Base-by-base conservation (phyloP, 2,888 invertebrate species). In the Heliconius sara region DNA sequence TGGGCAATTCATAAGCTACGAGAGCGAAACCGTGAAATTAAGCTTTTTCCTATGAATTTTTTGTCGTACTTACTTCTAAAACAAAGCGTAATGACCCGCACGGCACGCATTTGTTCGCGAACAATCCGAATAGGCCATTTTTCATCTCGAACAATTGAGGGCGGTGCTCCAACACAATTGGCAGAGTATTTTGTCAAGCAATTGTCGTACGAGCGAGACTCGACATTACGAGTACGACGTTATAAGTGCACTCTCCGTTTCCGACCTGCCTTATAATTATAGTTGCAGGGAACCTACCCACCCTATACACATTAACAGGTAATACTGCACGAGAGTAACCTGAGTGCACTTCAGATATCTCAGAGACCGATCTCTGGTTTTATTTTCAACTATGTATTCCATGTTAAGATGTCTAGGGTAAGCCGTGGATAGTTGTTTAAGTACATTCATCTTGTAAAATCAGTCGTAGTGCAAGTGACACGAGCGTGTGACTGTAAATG, bases 41-140 rank as follows among this genome's bases (percentile, higher is more conserved):
- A 88, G 90, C 89, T 91, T 93, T 94, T 91, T 87, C 90, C 88
- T 84, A 88, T 87, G 89, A 89, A 88, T 93, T 94, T 94, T 94
- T 94, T 93, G 90, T 92, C 90, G 91, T 93, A 91, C 92, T 93
- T 93, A 90, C 90, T 90, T 89, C 90, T 92, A 93, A 94, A 95
- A 95, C 95, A 95, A 94, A 93, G 94, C 94, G 90, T 94, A 95
- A 95, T 94, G 94, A 94, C 94, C 94, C 92, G 91, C 92, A 91
- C 92, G 92, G 93, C 89, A 94, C 94, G 94, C 94, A 93, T 94
- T 95, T 95, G 95, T 95, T 94, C 92, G 86, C 84, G 93, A 95
- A 95, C 94, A 95, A 94, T 94, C 92, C 93, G 90, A 93, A 93
- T 91, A 91, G 93, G 92, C 93, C 92, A 95, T 95, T 95, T 95